Conservation (phyloP, 2,888 invertebrate species). For the Eupelmus urozonus region DNA sequence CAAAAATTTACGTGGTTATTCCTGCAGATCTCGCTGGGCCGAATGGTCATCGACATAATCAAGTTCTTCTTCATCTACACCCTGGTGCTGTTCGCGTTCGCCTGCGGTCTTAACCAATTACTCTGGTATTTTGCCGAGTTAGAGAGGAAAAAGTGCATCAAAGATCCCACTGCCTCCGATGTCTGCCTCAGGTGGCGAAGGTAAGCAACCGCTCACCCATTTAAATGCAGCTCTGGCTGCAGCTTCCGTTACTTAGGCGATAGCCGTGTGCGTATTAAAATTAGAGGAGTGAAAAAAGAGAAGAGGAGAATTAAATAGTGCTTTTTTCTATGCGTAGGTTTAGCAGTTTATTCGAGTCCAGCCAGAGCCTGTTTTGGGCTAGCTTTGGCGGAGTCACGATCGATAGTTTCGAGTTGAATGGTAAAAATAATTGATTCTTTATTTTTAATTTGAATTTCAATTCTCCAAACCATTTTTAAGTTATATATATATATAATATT, state of each 20-base stretch:
- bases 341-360: conserved; percentile 92
- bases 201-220: conserved; percentile 74
- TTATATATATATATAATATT: too few species aligned
- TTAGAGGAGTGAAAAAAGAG: background rate
- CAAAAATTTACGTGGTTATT: conserved; percentile 78
- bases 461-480: background rate
- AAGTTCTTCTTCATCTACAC: conserved; percentile 95
- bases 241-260: background rate
- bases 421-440: conserved; percentile 56
- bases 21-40: conserved; percentile 92
- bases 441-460: background rate
- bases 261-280: background rate
- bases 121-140: conserved; percentile 96
- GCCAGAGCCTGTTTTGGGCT: conserved; percentile 97
- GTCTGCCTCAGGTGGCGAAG: conserved; percentile 92
- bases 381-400: conserved; percentile 95
- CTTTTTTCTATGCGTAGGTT: conserved; percentile 63
- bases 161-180: conserved; percentile 85
- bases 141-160: conserved; percentile 89
- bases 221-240: background rate
- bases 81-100: conserved; percentile 93
- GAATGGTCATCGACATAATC: conserved; percentile 93
- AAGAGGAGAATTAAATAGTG: background rate
- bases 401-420: conserved; percentile 91
- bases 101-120: conserved; percentile 93